Base-by-base conservation (phyloP, 2,888 invertebrate genomes). In the Sepioteuthis lessoniana region DNA sequence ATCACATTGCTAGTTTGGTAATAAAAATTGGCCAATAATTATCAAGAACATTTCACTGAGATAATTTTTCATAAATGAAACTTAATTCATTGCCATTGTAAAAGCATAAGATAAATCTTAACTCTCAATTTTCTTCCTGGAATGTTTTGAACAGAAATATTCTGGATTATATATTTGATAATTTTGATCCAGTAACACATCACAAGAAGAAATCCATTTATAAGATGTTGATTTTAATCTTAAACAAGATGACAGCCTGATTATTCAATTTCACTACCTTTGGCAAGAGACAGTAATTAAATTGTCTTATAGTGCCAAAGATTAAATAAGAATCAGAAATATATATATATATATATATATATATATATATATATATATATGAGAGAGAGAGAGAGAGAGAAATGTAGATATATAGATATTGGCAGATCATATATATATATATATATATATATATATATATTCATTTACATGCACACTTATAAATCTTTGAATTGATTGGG, bases 291-390 rank as follows among this genome's bases (percentile, higher is more conserved):
- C 35, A 19, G 35, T 76, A 76, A 76, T 76, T 76, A 76, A 76
- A 76, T 76, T 76, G 76, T 76, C 76, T 76, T 76, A 35, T 76
- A 76, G 76, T 76, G 76, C n/a, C n/a, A 76, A 76, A 76, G 76
- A 76, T 76, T 76, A 35, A 76, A 76, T 76, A 76, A 76, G 31
- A 76, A 76, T n/a, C 76, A 55, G 25, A 55, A 55, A 55, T 55
- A 55, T 7, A 55, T 55, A 21, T 3, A 10, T 55, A 5, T 7
- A 42, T 42, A 42, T 42, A 5, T 5, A 42, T 42, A 42, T 42
- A 42, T 42, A 42, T 42, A 42, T 42, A 42, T 25, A 55, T 55
- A 55, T 55, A 55, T 55, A 55, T 55, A 55, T 55, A 55, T 55
- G 25, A 55, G 21, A 55, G 25, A 25, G 55, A 55, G 55, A 55